Base-by-base conservation (phyloP, 2,113 vertebrate genomes). In the Cyanoliseus patagonus region DNA sequence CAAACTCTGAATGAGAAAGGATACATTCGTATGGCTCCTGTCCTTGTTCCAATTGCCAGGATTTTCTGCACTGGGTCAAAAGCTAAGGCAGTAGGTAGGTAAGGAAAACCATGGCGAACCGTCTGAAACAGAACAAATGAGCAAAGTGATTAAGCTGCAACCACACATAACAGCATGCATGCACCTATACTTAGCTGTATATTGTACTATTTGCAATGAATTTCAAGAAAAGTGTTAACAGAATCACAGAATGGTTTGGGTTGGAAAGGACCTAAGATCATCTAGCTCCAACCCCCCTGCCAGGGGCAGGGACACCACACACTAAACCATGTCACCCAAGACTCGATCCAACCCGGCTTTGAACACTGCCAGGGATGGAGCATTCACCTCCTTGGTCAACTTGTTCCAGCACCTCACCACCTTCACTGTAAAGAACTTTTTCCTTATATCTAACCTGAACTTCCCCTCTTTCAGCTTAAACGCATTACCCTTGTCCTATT, bases 51-150 rank as follows among this genome's bases (percentile, higher is more conserved):
- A 69, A 99, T 98, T 73, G 99, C 99, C 97, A 99, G 97, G 76
- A 99, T 98, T 98, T 99, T 99, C 98, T 99, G 99, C 96, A 99
- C 99, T 7, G 99, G 99, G 97, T 99, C 99, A 95, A 99, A 99
- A 83, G 99, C 99, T 97, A 99, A 98, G 86, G 99, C 98, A 76
- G 99, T 99, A 66, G 99, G 99, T 84, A 99, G 98, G 96, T 99
- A 99, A 51, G 99, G 99, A 95, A 99, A 99, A 62, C 99, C 99
- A 96, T 99, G 99, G 66, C 99, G 99, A 91, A 99, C 99, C 46
- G 99, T 99, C 99, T 99, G 98, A 88, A 98, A 98, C 31, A 97
- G 80, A 98, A 92, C 61, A 96, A 92, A 96, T 17, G 49, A 95
- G 33, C 25, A 55, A 55, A 79, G 59, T 81, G 73, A 72, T 51